Evolutionary conservation across 2,888 invertebrate species (phyloP).

Genomic region (Sinotaia quadrata): DNA sequence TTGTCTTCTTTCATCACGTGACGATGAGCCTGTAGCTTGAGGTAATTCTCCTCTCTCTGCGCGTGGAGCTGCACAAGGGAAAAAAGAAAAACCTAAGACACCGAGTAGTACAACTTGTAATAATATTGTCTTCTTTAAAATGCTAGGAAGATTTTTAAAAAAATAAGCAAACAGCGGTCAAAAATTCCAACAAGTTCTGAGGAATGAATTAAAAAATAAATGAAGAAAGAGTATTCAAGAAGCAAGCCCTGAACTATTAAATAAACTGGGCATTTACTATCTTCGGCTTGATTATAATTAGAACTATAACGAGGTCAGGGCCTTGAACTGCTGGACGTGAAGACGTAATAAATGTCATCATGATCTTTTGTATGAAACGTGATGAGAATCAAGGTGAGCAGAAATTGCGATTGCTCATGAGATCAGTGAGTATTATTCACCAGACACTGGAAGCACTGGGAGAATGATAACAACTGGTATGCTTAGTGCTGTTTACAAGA

Average conservation of each 20-base stretch:
- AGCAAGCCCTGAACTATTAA: background rate
- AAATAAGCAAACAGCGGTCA: background rate
- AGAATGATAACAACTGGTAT: too few species aligned
- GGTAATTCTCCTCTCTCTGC: constrained; percentile 65
- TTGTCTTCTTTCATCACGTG: constrained; percentile 57
- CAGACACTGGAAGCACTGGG: too few species aligned
- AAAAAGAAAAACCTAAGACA: constrained; percentile 1
- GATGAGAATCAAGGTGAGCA: too few species aligned
- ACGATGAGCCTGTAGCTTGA: constrained; percentile 63
- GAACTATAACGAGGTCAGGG: too few species aligned
- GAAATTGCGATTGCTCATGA: too few species aligned
- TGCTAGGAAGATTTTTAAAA: background rate
- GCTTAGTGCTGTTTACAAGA: too few species aligned
- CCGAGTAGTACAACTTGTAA: background rate
- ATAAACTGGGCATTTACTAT: too few species aligned
- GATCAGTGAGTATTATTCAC: too few species aligned
- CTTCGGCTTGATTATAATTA: too few species aligned
- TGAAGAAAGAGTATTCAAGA: background rate
- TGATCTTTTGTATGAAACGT: too few species aligned
- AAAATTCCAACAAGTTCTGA: background rate
- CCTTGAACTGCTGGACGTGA: too few species aligned
- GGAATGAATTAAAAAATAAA: background rate
- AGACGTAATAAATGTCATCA: too few species aligned
- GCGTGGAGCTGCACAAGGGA: constrained; percentile 61
- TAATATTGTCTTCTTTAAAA: background rate